Base-by-base conservation (phyloP, 2,113 vertebrate genomes). In the Lampris megalopsis region DNA sequence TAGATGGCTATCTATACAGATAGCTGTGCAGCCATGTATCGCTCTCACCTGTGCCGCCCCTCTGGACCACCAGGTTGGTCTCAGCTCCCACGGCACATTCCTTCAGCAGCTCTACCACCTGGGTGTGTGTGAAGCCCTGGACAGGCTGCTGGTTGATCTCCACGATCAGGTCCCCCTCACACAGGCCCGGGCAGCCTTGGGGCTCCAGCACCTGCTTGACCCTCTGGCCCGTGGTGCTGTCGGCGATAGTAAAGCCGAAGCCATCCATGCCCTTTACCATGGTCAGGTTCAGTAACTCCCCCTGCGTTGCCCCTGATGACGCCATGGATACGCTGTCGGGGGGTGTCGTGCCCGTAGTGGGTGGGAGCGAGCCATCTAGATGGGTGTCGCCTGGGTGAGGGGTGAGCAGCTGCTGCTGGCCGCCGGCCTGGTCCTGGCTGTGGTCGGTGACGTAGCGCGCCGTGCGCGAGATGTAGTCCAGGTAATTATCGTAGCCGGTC, bases 101-200 rank as follows among this genome's bases (percentile, higher is more conserved):
- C 94, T 99, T 99, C 63, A 99, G 96, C 87, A 98, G 96, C 93
- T 99, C 97, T 95, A 99, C 98, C 91, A 99, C 98, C 94, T 99
- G 97, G 42, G 95, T 93, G 95, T 99, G 98, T 82, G 94, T 95
- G 93, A 98, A 92, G 86, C 95, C 96, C 89, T 97, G 96, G 86
- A 97, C 97, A 63, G 94, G 95, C 89, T 97, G 96, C 93, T 97
- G 97, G 95, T 99, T 99, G 90, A 99, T 96, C 95, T 99, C 97
- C 91, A 98, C 91, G 84, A 99, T 97, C 84, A 99, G 96, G 94
- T 99, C 98, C 0, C 97, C 97, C 95, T 99, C 97, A 84, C 95
- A 96, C 83, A 99, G 95, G 74, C 97, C 97, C 66, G 97, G 97
- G 90, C 98, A 99, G 91, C 98, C 97, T 94, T 96, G 96, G 79